phyloP scores from a whole-genome alignment of 2,888 invertebrate species.

The Mesochorus sp. region DNA sequence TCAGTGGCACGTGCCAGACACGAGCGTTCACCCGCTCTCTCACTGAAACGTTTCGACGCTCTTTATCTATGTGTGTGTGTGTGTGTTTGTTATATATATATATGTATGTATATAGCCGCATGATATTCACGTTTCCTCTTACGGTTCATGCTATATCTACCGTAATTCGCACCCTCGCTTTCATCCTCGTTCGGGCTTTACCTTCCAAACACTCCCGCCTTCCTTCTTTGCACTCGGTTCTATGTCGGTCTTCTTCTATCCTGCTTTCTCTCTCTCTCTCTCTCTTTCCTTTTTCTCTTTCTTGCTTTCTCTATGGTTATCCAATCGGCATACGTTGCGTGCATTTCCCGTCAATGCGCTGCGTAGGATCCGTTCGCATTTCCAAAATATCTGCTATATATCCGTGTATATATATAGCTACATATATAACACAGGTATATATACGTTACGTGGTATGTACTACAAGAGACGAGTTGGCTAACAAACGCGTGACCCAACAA shows the following conservation, averaged over 20 bases:
- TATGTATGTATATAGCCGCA: conserved; percentile 14
- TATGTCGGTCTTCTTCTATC: background rate
- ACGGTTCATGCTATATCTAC: conserved; percentile 30
- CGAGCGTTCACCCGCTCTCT: conserved; percentile 37
- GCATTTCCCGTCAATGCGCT: conserved; percentile 39
- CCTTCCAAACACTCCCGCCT: conserved; percentile 43
- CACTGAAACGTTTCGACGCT: conserved; percentile 41
- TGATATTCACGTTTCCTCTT: conserved; percentile 55
- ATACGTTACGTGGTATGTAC: background rate
- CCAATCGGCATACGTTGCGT: conserved; percentile 13
- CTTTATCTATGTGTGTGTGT: too few relatives aligned
- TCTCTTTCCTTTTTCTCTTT: background rate
- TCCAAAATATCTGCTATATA: conserved; percentile 11
- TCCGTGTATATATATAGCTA: conserved; percentile 7
- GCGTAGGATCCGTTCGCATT: conserved; percentile 13
- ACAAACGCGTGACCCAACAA: conserved; percentile 58
- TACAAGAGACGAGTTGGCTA: conserved; percentile 31
- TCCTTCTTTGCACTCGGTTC: background rate
- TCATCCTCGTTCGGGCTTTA: conserved; percentile 55
- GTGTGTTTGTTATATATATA: too few relatives aligned
- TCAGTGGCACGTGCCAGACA: conserved; percentile 75
- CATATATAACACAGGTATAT: background rate
- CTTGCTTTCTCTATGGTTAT: background rate
- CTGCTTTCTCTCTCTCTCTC: background rate
- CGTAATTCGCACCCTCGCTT: conserved; percentile 53